These are phyloP conservation scores for Argyresthia goedartella DNA, from an alignment of 2,888 invertebrate species.

Conservation along the genomic window DNA sequence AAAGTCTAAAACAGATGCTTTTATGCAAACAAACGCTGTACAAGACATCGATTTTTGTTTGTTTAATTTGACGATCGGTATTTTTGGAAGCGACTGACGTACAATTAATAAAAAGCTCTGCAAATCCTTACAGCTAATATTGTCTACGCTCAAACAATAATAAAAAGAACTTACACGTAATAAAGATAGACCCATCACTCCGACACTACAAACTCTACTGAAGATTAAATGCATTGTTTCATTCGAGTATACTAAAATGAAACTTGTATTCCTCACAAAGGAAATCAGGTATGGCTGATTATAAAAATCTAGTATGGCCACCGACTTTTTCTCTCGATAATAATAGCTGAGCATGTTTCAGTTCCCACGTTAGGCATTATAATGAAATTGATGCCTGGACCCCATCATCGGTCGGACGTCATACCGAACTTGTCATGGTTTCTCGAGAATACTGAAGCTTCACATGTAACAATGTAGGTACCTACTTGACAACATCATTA, in stretches of 20 bases:
- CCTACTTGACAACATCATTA: no score
- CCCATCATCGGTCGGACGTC: neutral
- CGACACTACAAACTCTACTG: conserved; percentile 20
- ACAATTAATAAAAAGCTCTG: no score
- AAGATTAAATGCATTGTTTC: conserved; percentile 5
- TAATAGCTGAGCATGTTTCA: neutral
- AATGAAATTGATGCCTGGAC: neutral
- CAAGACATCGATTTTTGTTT: no score
- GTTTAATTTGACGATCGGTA: no score
- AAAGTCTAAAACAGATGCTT: no score
- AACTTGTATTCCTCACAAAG: conserved; percentile 1
- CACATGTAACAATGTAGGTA: no score
- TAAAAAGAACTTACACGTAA: conserved; percentile 32
- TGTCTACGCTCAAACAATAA: no score
- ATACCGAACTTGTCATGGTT: conserved; percentile 5
- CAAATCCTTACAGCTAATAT: no score
- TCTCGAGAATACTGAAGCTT: neutral
- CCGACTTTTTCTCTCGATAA: no score
- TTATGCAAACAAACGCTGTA: no score
- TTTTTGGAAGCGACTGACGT: no score
- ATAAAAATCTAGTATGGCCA: conserved; percentile 4
- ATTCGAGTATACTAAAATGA: conserved; percentile 7
- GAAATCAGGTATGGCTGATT: conserved; percentile 5
- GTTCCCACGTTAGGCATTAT: conserved; percentile 4
- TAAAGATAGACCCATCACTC: conserved; percentile 39